phyloP scores from a whole-genome alignment of 2,113 vertebrate species.

The Ciconia stormi region DNA sequence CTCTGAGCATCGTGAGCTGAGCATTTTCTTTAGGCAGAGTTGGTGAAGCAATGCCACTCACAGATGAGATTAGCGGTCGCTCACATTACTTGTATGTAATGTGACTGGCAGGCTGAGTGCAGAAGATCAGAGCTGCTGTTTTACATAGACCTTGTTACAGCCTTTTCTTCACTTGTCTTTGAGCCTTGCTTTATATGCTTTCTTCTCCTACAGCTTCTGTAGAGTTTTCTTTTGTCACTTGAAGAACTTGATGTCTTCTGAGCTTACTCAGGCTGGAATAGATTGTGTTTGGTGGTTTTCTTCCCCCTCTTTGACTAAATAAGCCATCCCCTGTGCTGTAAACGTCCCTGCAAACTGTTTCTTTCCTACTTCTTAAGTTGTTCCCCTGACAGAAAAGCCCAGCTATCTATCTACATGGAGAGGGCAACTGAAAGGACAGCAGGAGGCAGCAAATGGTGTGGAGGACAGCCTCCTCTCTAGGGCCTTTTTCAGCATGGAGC shows the following conservation, averaged over 20 bases:
- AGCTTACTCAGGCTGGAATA: neutral
- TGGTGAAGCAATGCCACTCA: neutral
- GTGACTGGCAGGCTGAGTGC: neutral
- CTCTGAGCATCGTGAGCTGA: neutral
- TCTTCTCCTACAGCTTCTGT: neutral
- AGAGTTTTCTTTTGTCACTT: neutral
- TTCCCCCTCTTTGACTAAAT: neutral
- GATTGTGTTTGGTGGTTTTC: neutral
- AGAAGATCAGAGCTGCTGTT: neutral
- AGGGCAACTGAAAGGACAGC: neutral
- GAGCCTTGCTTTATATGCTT: neutral
- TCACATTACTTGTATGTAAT: neutral
- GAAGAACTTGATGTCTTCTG: neutral
- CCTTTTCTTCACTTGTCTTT: neutral
- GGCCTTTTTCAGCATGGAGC: neutral
- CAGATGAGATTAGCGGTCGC: neutral
- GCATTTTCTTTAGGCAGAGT: neutral
- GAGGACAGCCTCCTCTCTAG: neutral
- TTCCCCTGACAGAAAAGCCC: neutral
- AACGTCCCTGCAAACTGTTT: neutral
- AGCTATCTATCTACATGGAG: accelerated
- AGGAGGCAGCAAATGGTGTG: neutral
- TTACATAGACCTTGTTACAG: neutral
- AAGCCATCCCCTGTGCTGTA: neutral
- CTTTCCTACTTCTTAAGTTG: neutral